These are phyloP conservation scores for Discoglossus pictus DNA, from an alignment of 2,797 vertebrate genomes.

Conservation along the genomic window DNA sequence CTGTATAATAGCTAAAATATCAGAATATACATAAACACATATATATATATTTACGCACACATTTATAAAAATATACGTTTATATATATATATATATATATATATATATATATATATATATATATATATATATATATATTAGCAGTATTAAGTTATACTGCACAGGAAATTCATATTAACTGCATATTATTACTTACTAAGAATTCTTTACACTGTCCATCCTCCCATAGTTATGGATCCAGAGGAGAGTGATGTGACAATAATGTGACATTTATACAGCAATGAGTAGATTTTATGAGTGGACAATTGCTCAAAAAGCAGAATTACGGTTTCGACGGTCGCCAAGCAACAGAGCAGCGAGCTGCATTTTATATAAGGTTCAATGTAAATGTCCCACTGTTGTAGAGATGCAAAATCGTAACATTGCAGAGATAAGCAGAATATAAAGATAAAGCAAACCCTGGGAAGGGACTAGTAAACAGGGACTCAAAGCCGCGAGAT, in stretches of 20 bases:
- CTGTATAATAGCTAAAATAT: no score
- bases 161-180: no score
- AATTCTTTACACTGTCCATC: no score
- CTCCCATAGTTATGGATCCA: no score
- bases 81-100: not conserved
- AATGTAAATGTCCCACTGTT: conserved; percentile 14
- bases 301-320: conserved; percentile 5
- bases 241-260: not conserved
- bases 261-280: not conserved
- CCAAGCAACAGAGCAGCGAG: conserved; percentile 18
- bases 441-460: not conserved
- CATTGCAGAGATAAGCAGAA: not conserved
- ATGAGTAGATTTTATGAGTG: not conserved
- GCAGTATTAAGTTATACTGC: no score
- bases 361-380: conserved; percentile 12
- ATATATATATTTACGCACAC: no score
- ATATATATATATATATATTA: conserved; percentile 5
- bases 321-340: conserved; percentile 22
- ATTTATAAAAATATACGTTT: no score
- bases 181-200: no score
- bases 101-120: not conserved
- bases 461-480: conserved; percentile 12
- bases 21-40: no score
- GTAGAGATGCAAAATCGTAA: not conserved
- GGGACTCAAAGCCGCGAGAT: not conserved